Percentiles rank a stretch among this genome's conserved stretches.
Conservation (phyloP, 2,113 vertebrate genomes). For the Actenoides lindsayi region DNA sequence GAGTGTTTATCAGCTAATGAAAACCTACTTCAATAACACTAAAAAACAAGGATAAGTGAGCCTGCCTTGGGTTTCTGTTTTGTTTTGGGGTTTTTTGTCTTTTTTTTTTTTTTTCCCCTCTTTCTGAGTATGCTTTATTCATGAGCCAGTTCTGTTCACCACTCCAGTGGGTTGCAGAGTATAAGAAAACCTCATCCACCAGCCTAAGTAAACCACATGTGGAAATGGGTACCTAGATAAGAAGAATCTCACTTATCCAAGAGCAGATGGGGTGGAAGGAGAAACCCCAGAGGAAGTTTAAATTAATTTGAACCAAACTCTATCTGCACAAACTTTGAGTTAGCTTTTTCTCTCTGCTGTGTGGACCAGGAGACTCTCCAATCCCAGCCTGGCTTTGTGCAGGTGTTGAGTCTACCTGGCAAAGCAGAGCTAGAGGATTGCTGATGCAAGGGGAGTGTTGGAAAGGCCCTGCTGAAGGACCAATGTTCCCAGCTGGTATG, state of each 20-base stretch:
- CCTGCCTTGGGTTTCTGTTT: not conserved
- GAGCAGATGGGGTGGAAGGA: not conserved
- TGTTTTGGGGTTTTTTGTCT: not conserved
- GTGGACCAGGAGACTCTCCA: not conserved
- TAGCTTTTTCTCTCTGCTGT: not conserved
- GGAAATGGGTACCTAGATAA: conserved; percentile 19
- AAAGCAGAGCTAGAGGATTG: not conserved
- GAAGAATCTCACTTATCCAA: not conserved
- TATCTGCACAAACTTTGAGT: not conserved
- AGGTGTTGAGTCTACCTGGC: accelerated
- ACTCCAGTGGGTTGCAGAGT: not conserved
- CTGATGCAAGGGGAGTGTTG: not conserved
- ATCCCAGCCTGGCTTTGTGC: not conserved
- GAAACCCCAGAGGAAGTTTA: conserved; percentile 12
- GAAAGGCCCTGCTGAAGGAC: not conserved
- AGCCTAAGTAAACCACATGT: not conserved
- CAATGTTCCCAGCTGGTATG: accelerated
- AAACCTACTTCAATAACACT: conserved; percentile 45
- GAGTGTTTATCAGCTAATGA: conserved; percentile 56
- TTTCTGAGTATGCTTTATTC: not conserved
- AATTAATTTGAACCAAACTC: not conserved
- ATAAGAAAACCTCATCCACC: conserved; percentile 1
- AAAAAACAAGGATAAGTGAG: not conserved
- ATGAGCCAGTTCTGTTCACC: not conserved
- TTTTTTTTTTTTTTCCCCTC: not conserved